Evolutionary conservation across 2,797 vertebrate genomes (phyloP), one percentile per base, ranked within the genome.

Genomic region (Sphaeramia orbicularis): DNA sequence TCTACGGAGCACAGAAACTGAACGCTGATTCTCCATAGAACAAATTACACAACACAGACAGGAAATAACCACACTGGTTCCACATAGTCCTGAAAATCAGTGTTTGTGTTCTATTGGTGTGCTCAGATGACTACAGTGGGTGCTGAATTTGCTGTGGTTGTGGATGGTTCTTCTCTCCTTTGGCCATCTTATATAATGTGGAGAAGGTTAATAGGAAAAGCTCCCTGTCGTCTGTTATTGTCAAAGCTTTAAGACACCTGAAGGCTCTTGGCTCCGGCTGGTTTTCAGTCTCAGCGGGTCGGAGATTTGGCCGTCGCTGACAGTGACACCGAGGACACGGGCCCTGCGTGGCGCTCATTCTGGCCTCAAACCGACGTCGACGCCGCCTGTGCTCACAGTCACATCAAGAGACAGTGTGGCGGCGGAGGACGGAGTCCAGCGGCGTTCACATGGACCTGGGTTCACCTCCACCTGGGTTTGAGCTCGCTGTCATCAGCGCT

Each of bases 381-480:
- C 8, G 6, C 73, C 9, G 19, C 19, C 65, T 71, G 81, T 30
- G 72, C 74, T 86, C 68, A 61, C 43, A 60, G 57, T 84, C 65
- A 71, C 76, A 76, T 86, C 77, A 78, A 78, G 71, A 79, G 72
- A 60, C 73, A 58, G 66, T 42, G 12, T 40, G 65, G 0, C 21
- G 0, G 69, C 0, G 30, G 85, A 64, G 58, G 37, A 10, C 4
- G 13, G 54, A 56, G 42, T 68, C 76, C 60, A 38, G 53, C 51
- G 0, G 78, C 57, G 65, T 65, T 74, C 59, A 47, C 85, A 42
- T 4, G 50, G 71, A 57, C 63, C 51, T 0, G 8, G 15, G 45
- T 65, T 79, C 80, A 89, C 76, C 80, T 78, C 62, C 10, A 68
- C 74, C 44, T 66, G 73, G 30, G 60, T 78, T 67, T 66, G 53